Evolutionary conservation across 1,140 invertebrate species (phyloP).

Genomic region (Whitmania pigra): DNA sequence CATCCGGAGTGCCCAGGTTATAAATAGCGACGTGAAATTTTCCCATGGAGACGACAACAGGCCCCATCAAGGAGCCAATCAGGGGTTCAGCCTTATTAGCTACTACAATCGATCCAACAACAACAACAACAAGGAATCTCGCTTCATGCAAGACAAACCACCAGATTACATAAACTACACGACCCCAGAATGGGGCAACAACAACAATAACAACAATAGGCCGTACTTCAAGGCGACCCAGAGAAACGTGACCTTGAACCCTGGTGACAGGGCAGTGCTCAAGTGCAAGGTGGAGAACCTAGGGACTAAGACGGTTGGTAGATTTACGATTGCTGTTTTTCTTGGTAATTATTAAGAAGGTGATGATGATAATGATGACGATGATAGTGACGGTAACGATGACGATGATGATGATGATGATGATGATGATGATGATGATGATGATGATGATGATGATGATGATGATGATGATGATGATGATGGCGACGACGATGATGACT

Average conservation of each 20-base stretch:
- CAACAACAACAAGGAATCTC: too few relatives aligned
- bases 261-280: constrained; percentile 61
- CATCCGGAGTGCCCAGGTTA: too few relatives aligned
- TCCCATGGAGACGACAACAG: too few relatives aligned
- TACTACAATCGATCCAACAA: too few relatives aligned
- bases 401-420: background rate
- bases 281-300: constrained; percentile 69
- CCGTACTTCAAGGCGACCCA: constrained; percentile 41
- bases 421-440: background rate
- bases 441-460: background rate
- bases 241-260: constrained; percentile 61
- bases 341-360: background rate
- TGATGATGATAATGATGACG: background rate
- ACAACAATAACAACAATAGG: constrained; percentile 8
- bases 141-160: too few relatives aligned
- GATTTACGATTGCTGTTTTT: background rate
- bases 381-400: background rate
- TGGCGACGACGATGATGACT: background rate
- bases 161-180: background rate
- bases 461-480: background rate
- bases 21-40: too few relatives aligned
- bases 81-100: too few relatives aligned
- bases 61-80: too few relatives aligned
- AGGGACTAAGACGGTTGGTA: constrained; percentile 61
- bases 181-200: background rate